Percentiles rank a stretch among this genome's conserved stretches.
phyloP scores from a whole-genome alignment of 2,797 vertebrate species.

The Sebastolobus altivelis region DNA sequence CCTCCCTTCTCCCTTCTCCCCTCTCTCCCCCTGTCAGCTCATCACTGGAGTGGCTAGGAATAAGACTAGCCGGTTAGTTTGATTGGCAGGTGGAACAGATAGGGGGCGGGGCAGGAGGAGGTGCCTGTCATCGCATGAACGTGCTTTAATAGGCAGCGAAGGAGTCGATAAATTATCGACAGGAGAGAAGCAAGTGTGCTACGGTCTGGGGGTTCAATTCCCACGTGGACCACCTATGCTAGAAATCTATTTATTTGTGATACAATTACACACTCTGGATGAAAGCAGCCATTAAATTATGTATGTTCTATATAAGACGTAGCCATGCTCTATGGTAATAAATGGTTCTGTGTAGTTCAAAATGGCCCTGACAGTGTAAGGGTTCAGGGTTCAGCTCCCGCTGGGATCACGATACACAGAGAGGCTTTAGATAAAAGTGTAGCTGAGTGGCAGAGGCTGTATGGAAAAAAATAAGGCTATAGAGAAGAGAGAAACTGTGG shows the following conservation, averaged over 20 bases:
- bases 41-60: conserved; percentile 52
- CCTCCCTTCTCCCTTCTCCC: neutral
- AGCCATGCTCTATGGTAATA: conserved; percentile 25
- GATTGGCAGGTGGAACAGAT: conserved; percentile 67
- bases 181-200: conserved; percentile 7
- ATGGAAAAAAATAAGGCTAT: conserved; percentile 16
- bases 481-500: neutral
- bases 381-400: conserved; percentile 30
- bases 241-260: conserved; percentile 27
- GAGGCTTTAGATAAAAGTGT: conserved; percentile 33
- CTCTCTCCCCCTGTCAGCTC: conserved; percentile 41
- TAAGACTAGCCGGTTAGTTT: conserved; percentile 55
- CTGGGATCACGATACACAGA: conserved; percentile 13
- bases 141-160: conserved; percentile 24
- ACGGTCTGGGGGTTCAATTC: conserved; percentile 17
- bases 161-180: conserved; percentile 52
- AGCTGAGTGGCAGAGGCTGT: conserved; percentile 18
- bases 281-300: conserved; percentile 33
- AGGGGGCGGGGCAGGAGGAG: conserved; percentile 48
- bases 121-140: conserved; percentile 48
- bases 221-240: conserved; percentile 4
- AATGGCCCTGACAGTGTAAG: conserved; percentile 24
- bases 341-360: conserved; percentile 27
- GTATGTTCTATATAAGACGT: conserved; percentile 8
- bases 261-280: conserved; percentile 27